Evolutionary conservation across 2,113 vertebrate species (phyloP).

Genomic region (Cynopterus brachyotis): DNA sequence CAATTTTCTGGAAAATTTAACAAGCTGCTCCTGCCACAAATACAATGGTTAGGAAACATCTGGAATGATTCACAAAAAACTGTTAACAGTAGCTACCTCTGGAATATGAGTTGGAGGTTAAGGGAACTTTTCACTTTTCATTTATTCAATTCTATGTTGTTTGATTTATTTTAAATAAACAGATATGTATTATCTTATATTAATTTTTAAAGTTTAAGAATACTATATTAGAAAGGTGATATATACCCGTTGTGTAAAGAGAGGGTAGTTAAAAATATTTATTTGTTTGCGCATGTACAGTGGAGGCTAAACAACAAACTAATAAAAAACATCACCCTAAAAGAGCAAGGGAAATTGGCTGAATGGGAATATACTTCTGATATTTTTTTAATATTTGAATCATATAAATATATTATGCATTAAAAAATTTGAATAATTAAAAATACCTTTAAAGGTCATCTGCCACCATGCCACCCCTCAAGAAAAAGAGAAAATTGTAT

Average conservation of each 20-base stretch:
- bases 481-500: neutral
- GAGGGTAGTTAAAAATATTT: neutral
- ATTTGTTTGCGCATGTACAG: neutral
- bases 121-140: neutral
- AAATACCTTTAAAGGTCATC: neutral
- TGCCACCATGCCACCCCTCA: neutral
- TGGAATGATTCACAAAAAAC: slow-evolving; percentile 14
- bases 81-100: neutral
- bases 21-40: neutral
- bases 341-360: neutral
- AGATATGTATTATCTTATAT: neutral
- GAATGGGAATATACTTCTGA: neutral
- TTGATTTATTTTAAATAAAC: neutral
- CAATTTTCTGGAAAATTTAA: neutral
- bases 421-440: neutral
- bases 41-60: neutral
- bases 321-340: neutral
- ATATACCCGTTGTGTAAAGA: neutral
- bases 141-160: neutral
- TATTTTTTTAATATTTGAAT: neutral
- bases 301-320: neutral
- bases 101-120: neutral
- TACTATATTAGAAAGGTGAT: neutral
- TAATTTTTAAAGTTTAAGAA: neutral
- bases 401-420: neutral